phyloP scores from a whole-genome alignment of 2,888 invertebrate genomes.

The Micoletzkya japonica region DNA sequence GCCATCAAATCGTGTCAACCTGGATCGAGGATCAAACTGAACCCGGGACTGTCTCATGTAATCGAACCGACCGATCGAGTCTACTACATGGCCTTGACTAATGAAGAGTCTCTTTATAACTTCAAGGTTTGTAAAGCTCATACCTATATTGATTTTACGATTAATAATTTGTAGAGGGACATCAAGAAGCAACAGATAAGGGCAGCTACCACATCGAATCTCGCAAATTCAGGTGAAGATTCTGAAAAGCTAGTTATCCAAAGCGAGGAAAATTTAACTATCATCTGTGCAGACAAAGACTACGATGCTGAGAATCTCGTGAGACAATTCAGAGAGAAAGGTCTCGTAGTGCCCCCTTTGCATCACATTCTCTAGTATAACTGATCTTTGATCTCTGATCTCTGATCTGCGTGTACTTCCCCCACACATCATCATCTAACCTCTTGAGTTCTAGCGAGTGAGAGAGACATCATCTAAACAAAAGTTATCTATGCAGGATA shows the following conservation, averaged over 20 bases:
- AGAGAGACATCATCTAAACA: too few species aligned
- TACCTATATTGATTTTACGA: background rate
- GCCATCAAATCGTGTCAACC: slow-evolving; percentile 81
- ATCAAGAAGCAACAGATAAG: slow-evolving; percentile 45
- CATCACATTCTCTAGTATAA: too few species aligned
- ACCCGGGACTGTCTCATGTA: slow-evolving; percentile 93
- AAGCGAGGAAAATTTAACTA: too few species aligned
- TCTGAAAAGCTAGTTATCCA: too few species aligned
- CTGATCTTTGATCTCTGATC: too few species aligned
- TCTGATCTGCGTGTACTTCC: too few species aligned
- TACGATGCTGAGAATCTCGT: too few species aligned
- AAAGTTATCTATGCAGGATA: slow-evolving; percentile 16
- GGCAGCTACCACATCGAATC: slow-evolving; percentile 45
- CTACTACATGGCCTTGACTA: slow-evolving; percentile 59
- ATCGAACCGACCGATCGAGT: slow-evolving; percentile 27
- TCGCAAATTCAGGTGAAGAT: slow-evolving; percentile 46
- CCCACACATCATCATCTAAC: too few species aligned
- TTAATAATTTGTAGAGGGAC: slow-evolving; percentile 30
- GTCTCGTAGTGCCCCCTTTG: too few species aligned
- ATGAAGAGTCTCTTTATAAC: slow-evolving; percentile 54
- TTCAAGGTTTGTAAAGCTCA: slow-evolving; percentile 33
- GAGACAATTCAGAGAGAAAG: too few species aligned
- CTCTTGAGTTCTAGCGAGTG: too few species aligned
- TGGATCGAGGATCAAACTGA: slow-evolving; percentile 84
- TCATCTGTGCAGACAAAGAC: too few species aligned